Evolutionary conservation across 2,113 vertebrate genomes (phyloP), one percentile per base, ranked within the genome.

Genomic region (Neodon shergylaensis): DNA sequence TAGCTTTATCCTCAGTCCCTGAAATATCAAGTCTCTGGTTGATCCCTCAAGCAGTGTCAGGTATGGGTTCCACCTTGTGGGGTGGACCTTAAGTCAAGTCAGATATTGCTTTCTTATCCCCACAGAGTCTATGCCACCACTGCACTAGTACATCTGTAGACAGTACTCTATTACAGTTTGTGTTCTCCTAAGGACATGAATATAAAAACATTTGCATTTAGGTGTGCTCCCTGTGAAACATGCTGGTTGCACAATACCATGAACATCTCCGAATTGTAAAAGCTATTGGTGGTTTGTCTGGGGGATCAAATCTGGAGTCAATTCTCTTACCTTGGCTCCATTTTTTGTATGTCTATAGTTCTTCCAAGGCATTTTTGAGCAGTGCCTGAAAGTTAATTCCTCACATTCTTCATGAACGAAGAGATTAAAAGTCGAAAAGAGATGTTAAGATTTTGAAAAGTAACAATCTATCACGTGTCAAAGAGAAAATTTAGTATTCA

Each of bases 141-240:
- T 58, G 21, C 10, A n/a, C 10, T 58, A 6, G 21, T 58, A 7
- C 24, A 4, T 24, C 36, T 82, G 10, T n/a, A 58, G 21, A 54
- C 22, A 7, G n/a, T 58, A 58, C 21, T 39, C 21, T n/a, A 22
- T 13, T 83, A 9, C 54, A 19, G 66, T 83, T 94, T 3, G 90
- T 88, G 90, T 96, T 94, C 39, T 22, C 77, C 1, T 70, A 95
- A 95, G 7, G 94, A 58, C 54, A 19, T 58, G 5, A 58, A 58
- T 17, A 19, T 58, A 42, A 66, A 94, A 44, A 96, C 33, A 68
- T 72, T 93, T 95, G 73, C 77, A 42, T 95, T 47, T 94, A 33
- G 72, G 61, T 58, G 28, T 1, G 5, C 19, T 61, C 10, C 86
- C 31, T 90, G 1, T 83, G 91, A 84, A 90, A 82, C 10, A 61